A percentile compares a stretch with the other conserved stretches of the same genome.
Evolutionary conservation across 2,888 invertebrate genomes (phyloP).

Genomic region (Aspidiotus destructor): DNA sequence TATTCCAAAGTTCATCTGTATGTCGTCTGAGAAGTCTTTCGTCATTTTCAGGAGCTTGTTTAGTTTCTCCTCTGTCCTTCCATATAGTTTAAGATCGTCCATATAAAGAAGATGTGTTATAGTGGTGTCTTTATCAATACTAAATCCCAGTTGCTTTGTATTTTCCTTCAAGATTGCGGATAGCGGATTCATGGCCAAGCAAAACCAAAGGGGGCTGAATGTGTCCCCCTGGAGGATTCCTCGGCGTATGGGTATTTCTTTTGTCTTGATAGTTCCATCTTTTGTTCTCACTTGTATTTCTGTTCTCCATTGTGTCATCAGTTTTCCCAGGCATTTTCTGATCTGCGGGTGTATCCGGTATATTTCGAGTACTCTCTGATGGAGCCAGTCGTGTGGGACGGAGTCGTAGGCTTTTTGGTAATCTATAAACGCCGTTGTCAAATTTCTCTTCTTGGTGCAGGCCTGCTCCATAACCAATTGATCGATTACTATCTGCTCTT

Average conservation of each 20-base stretch:
- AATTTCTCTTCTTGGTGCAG: constrained; percentile 11
- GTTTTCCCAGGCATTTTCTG: neutral
- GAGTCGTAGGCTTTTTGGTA: constrained; percentile 31
- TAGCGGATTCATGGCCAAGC: neutral
- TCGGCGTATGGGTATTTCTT: neutral
- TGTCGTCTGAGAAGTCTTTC: neutral
- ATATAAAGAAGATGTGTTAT: neutral
- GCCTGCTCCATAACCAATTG: constrained; percentile 21
- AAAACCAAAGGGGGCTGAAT: neutral
- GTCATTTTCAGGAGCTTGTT: neutral
- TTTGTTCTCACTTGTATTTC: neutral
- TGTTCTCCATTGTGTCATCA: neutral
- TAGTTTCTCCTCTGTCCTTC: neutral
- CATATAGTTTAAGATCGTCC: neutral
- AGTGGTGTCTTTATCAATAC: neutral
- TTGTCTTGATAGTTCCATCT: neutral
- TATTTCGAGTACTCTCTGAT: neutral
- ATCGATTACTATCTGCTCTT: neutral
- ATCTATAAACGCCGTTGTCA: constrained; percentile 25
- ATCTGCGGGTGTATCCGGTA: neutral
- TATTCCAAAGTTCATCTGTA: neutral
- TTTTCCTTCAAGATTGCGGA: neutral
- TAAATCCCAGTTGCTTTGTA: neutral
- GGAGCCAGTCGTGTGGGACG: neutral
- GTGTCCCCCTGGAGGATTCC: neutral